phyloP scores from a whole-genome alignment of 1,140 invertebrate species.

The Drosophila sucinea region DNA sequence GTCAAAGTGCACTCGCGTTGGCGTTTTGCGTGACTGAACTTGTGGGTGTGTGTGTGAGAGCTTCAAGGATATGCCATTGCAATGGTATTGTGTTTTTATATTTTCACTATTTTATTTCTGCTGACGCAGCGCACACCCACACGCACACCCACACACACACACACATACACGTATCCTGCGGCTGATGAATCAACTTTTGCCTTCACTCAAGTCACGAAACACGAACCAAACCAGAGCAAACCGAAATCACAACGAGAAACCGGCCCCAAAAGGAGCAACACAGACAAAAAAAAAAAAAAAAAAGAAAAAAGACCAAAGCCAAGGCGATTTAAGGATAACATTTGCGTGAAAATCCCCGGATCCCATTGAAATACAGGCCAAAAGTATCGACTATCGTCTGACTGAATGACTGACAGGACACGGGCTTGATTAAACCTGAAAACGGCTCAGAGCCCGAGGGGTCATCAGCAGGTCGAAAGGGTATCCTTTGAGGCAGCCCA shows the following conservation, averaged over 20 bases:
- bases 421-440: slow-evolving; percentile 68
- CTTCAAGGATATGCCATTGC: slow-evolving; percentile 65
- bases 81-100: slow-evolving; percentile 67
- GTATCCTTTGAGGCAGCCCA: slow-evolving; percentile 52
- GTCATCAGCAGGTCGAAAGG: slow-evolving; percentile 45
- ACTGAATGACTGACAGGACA: slow-evolving; percentile 22
- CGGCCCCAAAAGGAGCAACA: slow-evolving; percentile 19
- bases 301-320: slow-evolving; percentile 9
- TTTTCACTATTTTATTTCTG: slow-evolving; percentile 78
- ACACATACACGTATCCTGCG: slow-evolving; percentile 63
- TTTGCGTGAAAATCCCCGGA: slow-evolving; percentile 71
- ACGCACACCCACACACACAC: slow-evolving; percentile 33
- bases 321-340: slow-evolving; percentile 61
- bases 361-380: slow-evolving; percentile 60
- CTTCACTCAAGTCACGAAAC: slow-evolving; percentile 80
- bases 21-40: slow-evolving; percentile 46
- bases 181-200: slow-evolving; percentile 80
- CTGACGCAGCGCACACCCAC: slow-evolving; percentile 63
- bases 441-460: slow-evolving; percentile 20
- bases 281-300: slow-evolving; percentile 37
- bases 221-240: slow-evolving; percentile 53
- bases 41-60: slow-evolving; percentile 25
- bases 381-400: slow-evolving; percentile 23
- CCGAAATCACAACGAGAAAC: slow-evolving; percentile 39
- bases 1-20: slow-evolving; percentile 66